Evolutionary conservation across 2,888 invertebrate species (phyloP), one percentile per base, ranked within the genome.

Genomic region (Spodoptera littoralis): DNA sequence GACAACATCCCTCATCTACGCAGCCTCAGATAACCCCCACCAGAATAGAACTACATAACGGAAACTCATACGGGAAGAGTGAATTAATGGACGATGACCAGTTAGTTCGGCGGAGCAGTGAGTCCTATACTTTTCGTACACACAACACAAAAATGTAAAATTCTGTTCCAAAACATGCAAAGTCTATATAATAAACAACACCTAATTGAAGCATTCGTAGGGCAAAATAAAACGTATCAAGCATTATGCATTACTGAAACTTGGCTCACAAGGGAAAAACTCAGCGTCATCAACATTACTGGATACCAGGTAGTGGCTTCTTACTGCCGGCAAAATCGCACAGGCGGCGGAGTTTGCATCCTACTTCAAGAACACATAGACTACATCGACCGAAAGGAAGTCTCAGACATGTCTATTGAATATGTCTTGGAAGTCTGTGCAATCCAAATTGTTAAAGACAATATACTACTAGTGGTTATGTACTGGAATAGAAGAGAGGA

Each of bases 161-260:
- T 61, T 8, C 1, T 61, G 30, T 61, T 47, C 24, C 61, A 61
- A 42, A 61, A 61, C 30, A 27, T 56, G 0, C 56, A 61, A 46
- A 61, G 50, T 13, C 3, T 60, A 30, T 54, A 36, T 11, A 60
- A 60, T n/a, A 60, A 60, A 18, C 60, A 54, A 24, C 60, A 54
- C 11, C 12, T 60, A 48, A 11, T 60, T 5, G 60, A 60, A 60
- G 60, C 48, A 43, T 53, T 60, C 6, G 6, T 53, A 1, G 8
- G n/a, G 9, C 12, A 49, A 13, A 49, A 30, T 22, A 48, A 9
- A 4, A n/a, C 6, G 5, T 36, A 49, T 9, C 48, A 60, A 3
- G 60, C 54, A 8, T 44, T 60, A 36, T 60, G 54, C 12, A 48
- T 54, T 5, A 24, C n/a, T n/a, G 60, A 60, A 61, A 55, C 61